Base-by-base conservation (phyloP, 2,113 vertebrate genomes). In the Delphinus delphis region DNA sequence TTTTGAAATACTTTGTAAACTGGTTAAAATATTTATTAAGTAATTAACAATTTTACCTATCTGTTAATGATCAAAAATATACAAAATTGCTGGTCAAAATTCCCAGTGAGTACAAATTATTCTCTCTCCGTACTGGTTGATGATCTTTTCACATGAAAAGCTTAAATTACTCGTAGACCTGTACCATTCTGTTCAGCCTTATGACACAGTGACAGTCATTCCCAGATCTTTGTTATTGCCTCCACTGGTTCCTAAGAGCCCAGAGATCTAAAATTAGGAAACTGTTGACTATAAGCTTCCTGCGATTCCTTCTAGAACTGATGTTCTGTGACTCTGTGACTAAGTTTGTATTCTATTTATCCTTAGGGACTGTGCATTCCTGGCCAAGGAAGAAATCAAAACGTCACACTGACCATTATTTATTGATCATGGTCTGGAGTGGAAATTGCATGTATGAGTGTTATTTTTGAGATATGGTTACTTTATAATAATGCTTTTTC, bases 1-100 rank as follows among this genome's bases (percentile, higher is more conserved):
- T 80, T 70, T 90, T 88, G 44, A 95, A 94, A n/a, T 92, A 88
- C 60, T 96, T 88, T 88, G 1, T 81, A 88, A 86, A 36, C n/a
- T 10, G 74, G 67, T n/a, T 17, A 88, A 79, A 81, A 10, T 90
- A 8, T 38, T 80, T 96, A 81, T 70, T 70, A 92, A 77, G 21
- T 88, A 58, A 33, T 84, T 21, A 92, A 89, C 50, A 31, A 68
- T 89, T 96, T 83, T 71, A 67, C 1, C 3, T 77, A 44, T 33
- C 5, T 91, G 47, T 84, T 80, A 88, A 65, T 83, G 63, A 92
- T 25, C 8, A 89, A 76, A 89, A 50, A 12, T 11, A 60, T 60
- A 83, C 11, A 71, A 84, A 87, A 60, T 60, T 53, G 15, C 28
- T 91, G 36, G 18, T 73, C 44, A 60, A 8, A 28, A 26, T 67